Conservation (phyloP, 2,113 vertebrate species). For the Bos javanicus region DNA sequence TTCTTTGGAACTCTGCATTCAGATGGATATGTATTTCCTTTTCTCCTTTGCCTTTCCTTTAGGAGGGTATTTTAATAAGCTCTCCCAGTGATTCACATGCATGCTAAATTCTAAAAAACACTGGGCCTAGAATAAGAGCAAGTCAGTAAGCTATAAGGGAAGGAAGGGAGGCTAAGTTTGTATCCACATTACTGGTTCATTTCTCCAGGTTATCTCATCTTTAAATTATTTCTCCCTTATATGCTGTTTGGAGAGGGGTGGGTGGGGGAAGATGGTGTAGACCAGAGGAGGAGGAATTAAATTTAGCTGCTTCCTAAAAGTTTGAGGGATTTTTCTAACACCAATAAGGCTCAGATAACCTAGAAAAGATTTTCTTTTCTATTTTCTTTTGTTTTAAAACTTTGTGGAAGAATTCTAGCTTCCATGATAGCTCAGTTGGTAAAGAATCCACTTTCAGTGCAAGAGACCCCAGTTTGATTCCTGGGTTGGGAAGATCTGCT, state of each 20-base stretch:
- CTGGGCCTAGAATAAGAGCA: not conserved
- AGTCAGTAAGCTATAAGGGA: not conserved
- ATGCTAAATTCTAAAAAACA: not conserved
- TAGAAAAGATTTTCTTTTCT: not conserved
- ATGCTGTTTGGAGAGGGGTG: not conserved
- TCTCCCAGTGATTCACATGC: not conserved
- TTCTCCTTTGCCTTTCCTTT: not conserved
- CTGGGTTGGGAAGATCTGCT: not conserved
- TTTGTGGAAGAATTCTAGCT: not conserved
- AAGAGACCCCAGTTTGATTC: not conserved
- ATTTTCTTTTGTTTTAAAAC: not conserved
- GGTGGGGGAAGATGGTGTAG: fast-evolving
- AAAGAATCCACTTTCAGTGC: not conserved
- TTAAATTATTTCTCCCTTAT: not conserved
- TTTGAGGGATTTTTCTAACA: not conserved
- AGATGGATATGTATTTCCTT: not conserved
- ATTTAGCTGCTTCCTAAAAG: not conserved
- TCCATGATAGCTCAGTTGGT: not conserved
- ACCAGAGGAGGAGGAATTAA: not conserved
- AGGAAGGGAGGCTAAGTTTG: not conserved
- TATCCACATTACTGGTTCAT: not conserved
- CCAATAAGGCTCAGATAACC: not conserved
- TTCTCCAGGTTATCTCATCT: not conserved
- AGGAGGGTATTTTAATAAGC: not conserved
- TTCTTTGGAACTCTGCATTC: not conserved